Conservation (phyloP, 2,888 invertebrate species). For the Drosophila infuscata region DNA sequence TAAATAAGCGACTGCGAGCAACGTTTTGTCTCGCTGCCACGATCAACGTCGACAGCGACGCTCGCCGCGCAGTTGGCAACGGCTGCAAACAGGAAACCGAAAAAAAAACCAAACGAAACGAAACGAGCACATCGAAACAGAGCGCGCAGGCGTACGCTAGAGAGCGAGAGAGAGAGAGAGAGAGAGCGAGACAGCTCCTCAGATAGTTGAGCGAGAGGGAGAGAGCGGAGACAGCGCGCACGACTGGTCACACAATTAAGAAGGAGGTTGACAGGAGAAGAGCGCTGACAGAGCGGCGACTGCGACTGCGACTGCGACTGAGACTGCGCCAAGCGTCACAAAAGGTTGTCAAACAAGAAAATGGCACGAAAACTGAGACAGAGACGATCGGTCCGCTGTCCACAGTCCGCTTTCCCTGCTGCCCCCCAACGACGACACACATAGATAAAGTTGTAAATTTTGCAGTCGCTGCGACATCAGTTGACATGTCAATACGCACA, state of each 20-base stretch:
- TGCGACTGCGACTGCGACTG: slow-evolving; percentile 37
- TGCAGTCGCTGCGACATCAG: slow-evolving; percentile 54
- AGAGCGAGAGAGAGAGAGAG: slow-evolving; percentile 3
- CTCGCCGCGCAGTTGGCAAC: slow-evolving; percentile 38
- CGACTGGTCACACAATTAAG: slow-evolving; percentile 75
- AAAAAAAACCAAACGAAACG: slow-evolving; percentile 34
- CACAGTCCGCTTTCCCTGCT: slow-evolving; percentile 14
- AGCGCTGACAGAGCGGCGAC: slow-evolving; percentile 32
- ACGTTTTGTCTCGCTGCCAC: slow-evolving; percentile 65
- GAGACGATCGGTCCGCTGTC: slow-evolving; percentile 19
- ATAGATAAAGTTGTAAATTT: slow-evolving; percentile 80
- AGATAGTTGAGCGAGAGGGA: slow-evolving; percentile 40
- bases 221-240: slow-evolving; percentile 33
- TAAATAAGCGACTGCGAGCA: slow-evolving; percentile 76
- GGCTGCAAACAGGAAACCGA: slow-evolving; percentile 76
- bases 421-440: slow-evolving; percentile 61
- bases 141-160: slow-evolving; percentile 17
- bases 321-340: slow-evolving; percentile 42
- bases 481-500: slow-evolving; percentile 73
- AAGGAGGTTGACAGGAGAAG: slow-evolving; percentile 68
- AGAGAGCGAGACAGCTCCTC: slow-evolving; percentile 24
- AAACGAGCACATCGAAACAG: slow-evolving; percentile 38
- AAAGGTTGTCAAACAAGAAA: slow-evolving; percentile 81
- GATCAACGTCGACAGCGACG: slow-evolving; percentile 69
- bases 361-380: slow-evolving; percentile 67